phyloP scores from a whole-genome alignment of 2,797 vertebrate genomes.

The Pseudomugil tenellus region DNA sequence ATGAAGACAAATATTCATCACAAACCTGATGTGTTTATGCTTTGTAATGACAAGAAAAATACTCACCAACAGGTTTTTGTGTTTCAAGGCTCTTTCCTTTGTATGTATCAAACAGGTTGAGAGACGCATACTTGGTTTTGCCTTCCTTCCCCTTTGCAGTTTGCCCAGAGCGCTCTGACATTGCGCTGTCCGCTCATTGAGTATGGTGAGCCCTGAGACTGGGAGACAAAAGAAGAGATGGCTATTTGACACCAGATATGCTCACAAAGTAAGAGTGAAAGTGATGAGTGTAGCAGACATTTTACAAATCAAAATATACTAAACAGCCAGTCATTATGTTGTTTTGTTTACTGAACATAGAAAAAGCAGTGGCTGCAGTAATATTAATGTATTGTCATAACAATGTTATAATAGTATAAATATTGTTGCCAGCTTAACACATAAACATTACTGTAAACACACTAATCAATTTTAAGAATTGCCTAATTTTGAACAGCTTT shows the following conservation, averaged over 20 bases:
- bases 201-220: constrained; percentile 96
- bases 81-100: constrained; percentile 98
- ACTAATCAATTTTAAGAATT: not conserved
- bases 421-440: too few species aligned
- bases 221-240: constrained; percentile 11
- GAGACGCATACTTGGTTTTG: constrained; percentile 97
- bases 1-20: not conserved
- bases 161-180: constrained; percentile 99
- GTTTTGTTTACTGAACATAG: not conserved
- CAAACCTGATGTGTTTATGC: not conserved
- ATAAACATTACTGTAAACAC: not conserved
- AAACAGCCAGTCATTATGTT: not conserved
- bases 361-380: too few species aligned
- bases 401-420: too few species aligned
- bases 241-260: constrained; percentile 35
- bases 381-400: too few species aligned
- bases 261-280: constrained; percentile 32
- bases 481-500: not conserved
- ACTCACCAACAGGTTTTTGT: constrained; percentile 96
- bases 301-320: constrained; percentile 8
- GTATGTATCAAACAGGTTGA: constrained; percentile 99
- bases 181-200: constrained; percentile 99
- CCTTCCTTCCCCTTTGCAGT: constrained; percentile 99
- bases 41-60: constrained; percentile 8
- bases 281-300: not conserved